A percentile compares a stretch with the other conserved stretches of the same genome.
Conservation (phyloP, 2,113 vertebrate species). For the Callipepla californica region DNA sequence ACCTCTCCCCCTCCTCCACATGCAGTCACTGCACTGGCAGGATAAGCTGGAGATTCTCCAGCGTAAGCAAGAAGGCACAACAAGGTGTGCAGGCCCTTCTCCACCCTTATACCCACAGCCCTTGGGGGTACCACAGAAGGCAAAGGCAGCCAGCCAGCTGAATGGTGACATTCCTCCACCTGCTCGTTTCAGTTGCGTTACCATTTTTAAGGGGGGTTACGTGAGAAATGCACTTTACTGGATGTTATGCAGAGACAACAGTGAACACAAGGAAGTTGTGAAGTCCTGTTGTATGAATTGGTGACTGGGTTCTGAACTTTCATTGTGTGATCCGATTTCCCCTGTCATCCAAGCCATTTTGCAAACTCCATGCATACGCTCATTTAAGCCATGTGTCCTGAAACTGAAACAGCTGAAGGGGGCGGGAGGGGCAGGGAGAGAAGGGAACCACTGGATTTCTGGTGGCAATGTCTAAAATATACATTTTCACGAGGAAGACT, state of each 20-base stretch:
- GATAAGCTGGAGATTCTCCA: constrained; percentile 70
- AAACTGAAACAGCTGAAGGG: constrained; percentile 60
- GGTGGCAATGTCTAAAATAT: constrained; percentile 45
- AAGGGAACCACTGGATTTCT: constrained; percentile 52
- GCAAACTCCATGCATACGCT: constrained; percentile 39
- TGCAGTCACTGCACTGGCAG: constrained; percentile 62
- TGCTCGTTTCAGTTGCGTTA: neutral
- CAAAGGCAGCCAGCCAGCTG: neutral
- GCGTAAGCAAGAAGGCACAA: constrained; percentile 62
- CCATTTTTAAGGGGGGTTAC: neutral
- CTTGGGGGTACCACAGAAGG: constrained; percentile 1
- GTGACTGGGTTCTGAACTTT: constrained; percentile 48
- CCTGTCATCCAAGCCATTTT: constrained; percentile 47
- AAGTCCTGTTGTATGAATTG: constrained; percentile 51
- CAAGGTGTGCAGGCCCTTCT: constrained; percentile 49
- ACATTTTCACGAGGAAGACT: constrained; percentile 52
- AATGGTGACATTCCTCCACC: constrained; percentile 24
- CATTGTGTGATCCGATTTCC: constrained; percentile 62
- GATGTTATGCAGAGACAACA: neutral
- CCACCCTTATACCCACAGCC: constrained; percentile 13
- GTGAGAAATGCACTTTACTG: neutral
- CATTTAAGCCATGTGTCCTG: constrained; percentile 52
- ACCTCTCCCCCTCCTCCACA: constrained; percentile 61
- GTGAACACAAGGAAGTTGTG: neutral
- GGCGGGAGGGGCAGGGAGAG: neutral